phyloP scores from a whole-genome alignment of 2,888 invertebrate species.

The Rutpela maculata region DNA sequence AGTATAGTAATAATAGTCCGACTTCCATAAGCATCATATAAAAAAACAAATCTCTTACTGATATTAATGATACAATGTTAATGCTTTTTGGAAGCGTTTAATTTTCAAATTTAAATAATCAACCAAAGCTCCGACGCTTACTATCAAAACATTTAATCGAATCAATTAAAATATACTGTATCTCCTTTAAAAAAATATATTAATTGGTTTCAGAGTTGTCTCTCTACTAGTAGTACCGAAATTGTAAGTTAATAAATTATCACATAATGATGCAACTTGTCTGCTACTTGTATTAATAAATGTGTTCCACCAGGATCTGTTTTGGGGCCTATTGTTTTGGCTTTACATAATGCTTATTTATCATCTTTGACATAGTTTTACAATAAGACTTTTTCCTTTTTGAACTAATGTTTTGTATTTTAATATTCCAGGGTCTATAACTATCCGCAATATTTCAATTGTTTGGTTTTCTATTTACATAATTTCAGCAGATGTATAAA shows the following conservation, averaged over 20 bases:
- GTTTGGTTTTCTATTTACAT: no score
- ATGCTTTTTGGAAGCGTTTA: background rate
- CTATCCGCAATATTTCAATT: background rate
- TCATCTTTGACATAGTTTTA: constrained; percentile 9
- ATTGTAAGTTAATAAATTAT: constrained; percentile 28
- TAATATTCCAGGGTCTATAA: constrained; percentile 18
- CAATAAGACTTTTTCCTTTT: constrained; percentile 5
- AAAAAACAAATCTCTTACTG: background rate
- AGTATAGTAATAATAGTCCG: background rate
- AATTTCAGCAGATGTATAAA: no score
- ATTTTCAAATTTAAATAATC: background rate
- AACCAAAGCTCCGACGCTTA: background rate
- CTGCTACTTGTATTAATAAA: constrained; percentile 16
- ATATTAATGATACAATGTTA: background rate
- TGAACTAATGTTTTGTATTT: constrained; percentile 19
- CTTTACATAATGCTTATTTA: constrained; percentile 17
- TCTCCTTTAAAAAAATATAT: background rate
- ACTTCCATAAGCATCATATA: background rate
- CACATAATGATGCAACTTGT: background rate
- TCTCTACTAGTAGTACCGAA: constrained; percentile 9
- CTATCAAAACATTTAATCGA: background rate
- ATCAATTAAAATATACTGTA: background rate
- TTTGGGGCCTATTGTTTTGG: constrained; percentile 23
- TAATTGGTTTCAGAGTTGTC: constrained; percentile 28
- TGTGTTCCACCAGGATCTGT: constrained; percentile 8